Evolutionary conservation across 2,888 invertebrate genomes (phyloP).

Genomic region (Gari tellinella): DNA sequence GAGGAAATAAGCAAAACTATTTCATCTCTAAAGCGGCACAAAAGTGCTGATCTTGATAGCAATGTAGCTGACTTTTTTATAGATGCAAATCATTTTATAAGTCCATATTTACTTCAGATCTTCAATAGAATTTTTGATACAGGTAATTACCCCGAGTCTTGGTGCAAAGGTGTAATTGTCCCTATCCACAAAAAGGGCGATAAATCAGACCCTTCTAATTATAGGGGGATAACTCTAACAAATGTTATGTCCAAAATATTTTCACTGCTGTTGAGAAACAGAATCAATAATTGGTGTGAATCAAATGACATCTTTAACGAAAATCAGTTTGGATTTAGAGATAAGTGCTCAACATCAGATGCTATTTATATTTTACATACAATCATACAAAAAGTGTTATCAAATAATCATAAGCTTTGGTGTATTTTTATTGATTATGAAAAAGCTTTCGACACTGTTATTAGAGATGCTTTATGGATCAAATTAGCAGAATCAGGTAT

Average conservation of each 20-base stretch:
- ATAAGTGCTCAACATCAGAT: slow-evolving; percentile 18
- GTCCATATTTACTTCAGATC: neutral
- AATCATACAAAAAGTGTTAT: slow-evolving; percentile 20
- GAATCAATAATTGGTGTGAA: slow-evolving; percentile 20
- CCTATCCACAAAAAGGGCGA: slow-evolving; percentile 14
- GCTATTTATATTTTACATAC: slow-evolving; percentile 35
- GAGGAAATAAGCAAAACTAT: no score
- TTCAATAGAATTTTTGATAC: slow-evolving; percentile 6
- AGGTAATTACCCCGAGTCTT: neutral
- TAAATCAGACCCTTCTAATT: slow-evolving; percentile 17
- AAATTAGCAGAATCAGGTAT: slow-evolving; percentile 27
- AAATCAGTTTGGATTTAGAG: slow-evolving; percentile 40
- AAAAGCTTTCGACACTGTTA: slow-evolving; percentile 38
- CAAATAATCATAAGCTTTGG: slow-evolving; percentile 18
- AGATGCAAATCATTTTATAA: neutral
- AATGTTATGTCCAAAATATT: slow-evolving; percentile 24
- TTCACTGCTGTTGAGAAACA: slow-evolving; percentile 11
- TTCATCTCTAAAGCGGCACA: slow-evolving; percentile 1
- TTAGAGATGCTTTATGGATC: slow-evolving; percentile 24
- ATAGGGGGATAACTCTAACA: slow-evolving; percentile 22
- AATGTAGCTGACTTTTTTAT: slow-evolving; percentile 1
- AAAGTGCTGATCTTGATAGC: slow-evolving; percentile 4
- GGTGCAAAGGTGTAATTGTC: slow-evolving; percentile 6
- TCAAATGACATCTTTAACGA: slow-evolving; percentile 6
- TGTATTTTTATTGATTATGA: slow-evolving; percentile 34